A percentile compares a stretch with the other conserved stretches of the same genome.
Evolutionary conservation across 2,797 vertebrate genomes (phyloP).

Genomic region (Xiphophorus birchmanni): DNA sequence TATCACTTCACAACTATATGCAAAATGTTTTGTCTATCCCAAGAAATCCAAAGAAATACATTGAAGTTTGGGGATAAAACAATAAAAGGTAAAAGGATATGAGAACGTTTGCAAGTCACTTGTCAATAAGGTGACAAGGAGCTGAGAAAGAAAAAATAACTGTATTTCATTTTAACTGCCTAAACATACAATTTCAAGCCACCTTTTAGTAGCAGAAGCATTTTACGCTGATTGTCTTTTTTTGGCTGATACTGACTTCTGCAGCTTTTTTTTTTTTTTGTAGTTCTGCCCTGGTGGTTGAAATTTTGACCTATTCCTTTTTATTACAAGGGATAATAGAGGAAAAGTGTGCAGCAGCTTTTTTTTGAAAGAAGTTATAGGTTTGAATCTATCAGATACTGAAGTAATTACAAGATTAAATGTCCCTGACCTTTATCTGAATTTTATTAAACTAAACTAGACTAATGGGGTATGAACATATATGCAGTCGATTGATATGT

Average conservation of each 20-base stretch:
- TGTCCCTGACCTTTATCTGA: background rate
- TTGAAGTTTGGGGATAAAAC: too few species aligned
- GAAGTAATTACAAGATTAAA: background rate
- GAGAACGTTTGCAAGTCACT: background rate
- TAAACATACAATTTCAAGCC: background rate
- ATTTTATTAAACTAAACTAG: background rate
- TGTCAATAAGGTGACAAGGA: background rate
- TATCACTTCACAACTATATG: too few species aligned
- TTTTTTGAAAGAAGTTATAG: background rate
- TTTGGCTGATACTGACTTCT: background rate
- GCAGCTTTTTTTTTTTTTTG: background rate
- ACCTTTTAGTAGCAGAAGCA: background rate
- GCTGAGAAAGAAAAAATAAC: background rate
- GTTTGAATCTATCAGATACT: background rate
- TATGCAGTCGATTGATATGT: background rate
- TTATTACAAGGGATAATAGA: background rate
- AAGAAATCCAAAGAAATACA: too few species aligned
- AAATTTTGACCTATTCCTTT: background rate
- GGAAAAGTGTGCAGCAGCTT: background rate
- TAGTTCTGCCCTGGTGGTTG: background rate
- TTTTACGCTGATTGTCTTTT: too few species aligned
- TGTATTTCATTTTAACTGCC: background rate
- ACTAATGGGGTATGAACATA: background rate
- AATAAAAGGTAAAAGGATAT: too few species aligned
- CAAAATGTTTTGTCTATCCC: too few species aligned